Evolutionary conservation across 2,113 vertebrate species (phyloP).

Genomic region (Capricornis sumatraensis): DNA sequence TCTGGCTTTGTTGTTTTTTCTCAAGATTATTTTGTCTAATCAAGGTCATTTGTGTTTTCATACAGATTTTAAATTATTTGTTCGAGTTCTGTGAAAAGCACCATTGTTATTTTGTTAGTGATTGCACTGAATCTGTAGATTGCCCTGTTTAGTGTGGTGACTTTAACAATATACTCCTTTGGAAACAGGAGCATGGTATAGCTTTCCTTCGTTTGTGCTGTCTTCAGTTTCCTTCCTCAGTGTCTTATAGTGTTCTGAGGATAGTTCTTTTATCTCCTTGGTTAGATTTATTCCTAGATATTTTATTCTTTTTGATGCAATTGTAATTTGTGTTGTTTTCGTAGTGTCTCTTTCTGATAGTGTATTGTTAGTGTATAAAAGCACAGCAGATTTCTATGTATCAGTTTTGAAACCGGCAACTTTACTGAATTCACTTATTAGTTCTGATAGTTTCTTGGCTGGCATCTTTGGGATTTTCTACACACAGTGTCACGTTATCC

Average conservation of each 20-base stretch:
- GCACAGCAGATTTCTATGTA: neutral
- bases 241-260: neutral
- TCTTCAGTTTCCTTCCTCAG: neutral
- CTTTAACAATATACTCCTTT: neutral
- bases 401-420: neutral
- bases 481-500: neutral
- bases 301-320: neutral
- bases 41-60: neutral
- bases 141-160: neutral
- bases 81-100: neutral
- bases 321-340: neutral
- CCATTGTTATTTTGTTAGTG: neutral
- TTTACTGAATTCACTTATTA: neutral
- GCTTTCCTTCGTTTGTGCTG: neutral
- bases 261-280: neutral
- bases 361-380: neutral
- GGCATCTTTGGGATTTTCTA: neutral
- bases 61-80: neutral
- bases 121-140: neutral
- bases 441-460: neutral
- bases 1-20: neutral
- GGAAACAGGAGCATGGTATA: neutral
- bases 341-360: neutral
- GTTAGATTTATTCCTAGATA: neutral
- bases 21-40: neutral